Conservation (phyloP, 1,140 invertebrate genomes). For the Rhopalosiphum maidis region DNA sequence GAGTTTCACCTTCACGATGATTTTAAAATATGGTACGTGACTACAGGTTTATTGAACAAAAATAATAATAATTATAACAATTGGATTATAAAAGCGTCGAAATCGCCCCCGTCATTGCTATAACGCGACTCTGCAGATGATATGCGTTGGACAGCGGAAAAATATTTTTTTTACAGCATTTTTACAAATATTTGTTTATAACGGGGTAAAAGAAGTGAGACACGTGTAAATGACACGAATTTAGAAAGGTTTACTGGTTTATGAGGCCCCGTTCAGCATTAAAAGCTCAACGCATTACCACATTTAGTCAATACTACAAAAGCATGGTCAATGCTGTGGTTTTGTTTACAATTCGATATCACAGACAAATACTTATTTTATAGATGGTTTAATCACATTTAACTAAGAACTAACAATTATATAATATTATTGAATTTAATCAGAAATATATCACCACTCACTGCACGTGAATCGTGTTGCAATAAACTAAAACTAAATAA, state of each 20-base stretch:
- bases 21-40: neutral
- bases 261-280: neutral
- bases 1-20: neutral
- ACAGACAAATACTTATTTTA: neutral
- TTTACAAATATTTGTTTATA: neutral
- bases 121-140: neutral
- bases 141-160: neutral
- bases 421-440: neutral
- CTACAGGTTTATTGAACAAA: slow-evolving; percentile 6
- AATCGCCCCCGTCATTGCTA: neutral
- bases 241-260: slow-evolving; percentile 24
- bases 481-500: neutral
- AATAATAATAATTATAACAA: neutral
- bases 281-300: slow-evolving; percentile 9
- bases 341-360: neutral
- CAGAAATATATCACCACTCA: neutral
- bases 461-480: neutral
- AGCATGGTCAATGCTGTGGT: neutral
- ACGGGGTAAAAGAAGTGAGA: neutral
- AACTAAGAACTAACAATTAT: neutral
- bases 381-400: neutral
- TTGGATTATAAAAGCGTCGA: neutral
- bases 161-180: neutral
- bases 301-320: neutral
- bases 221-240: neutral